Evolutionary conservation across 2,888 invertebrate genomes (phyloP).

Genomic region (Dermolepida albohirtum): DNA sequence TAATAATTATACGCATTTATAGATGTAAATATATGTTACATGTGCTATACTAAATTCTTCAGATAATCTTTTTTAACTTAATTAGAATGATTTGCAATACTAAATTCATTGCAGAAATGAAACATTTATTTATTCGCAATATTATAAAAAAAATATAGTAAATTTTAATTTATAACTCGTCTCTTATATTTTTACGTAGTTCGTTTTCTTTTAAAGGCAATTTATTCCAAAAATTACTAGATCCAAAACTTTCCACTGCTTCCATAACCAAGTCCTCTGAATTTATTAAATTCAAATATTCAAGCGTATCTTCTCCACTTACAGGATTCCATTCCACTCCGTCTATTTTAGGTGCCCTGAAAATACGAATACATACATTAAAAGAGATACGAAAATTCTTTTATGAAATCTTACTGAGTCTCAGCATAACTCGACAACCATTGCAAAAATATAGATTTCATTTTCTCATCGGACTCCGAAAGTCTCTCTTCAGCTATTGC

Average conservation of each 20-base stretch:
- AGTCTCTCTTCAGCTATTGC: conserved; percentile 10
- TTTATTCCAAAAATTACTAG: conserved; percentile 33
- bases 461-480: conserved; percentile 30
- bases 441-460: conserved; percentile 32
- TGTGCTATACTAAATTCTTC: no score
- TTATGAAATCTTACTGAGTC: background rate
- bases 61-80: no score
- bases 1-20: no score
- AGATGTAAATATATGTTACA: no score
- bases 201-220: conserved; percentile 29
- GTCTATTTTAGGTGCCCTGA: conserved; percentile 11
- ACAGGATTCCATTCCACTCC: conserved; percentile 34
- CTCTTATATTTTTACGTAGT: conserved; percentile 7
- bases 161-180: conserved; percentile 40
- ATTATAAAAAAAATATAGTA: no score
- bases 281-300: conserved; percentile 19
- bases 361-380: no score
- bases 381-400: no score
- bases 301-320: background rate
- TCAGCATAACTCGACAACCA: conserved; percentile 33
- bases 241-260: conserved; percentile 13
- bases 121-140: no score
- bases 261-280: conserved; percentile 17
- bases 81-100: no score
- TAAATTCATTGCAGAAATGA: no score